These are phyloP conservation scores for Cavia porcellus DNA, from an alignment of 2,113 vertebrate species.

Conservation along the genomic window DNA sequence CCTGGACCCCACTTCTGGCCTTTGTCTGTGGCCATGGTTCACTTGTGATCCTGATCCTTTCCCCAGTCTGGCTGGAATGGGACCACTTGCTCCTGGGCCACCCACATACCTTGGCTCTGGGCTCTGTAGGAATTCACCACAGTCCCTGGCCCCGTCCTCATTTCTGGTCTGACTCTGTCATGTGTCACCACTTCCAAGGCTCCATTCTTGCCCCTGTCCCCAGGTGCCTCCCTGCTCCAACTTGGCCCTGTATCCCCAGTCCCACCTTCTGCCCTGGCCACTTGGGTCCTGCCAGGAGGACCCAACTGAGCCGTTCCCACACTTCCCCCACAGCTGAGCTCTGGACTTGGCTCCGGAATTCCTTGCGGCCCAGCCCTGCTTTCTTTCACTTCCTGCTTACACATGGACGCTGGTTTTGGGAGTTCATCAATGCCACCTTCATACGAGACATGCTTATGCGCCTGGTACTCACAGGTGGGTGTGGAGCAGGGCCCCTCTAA, in stretches of 20 bases:
- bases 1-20: neutral
- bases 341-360: conserved; percentile 89
- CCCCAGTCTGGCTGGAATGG: neutral
- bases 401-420: conserved; percentile 94
- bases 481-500: neutral
- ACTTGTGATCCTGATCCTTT: neutral
- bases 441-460: conserved; percentile 92
- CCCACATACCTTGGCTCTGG: neutral
- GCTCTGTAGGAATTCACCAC: neutral
- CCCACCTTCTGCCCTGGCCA: neutral
- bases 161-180: neutral
- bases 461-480: conserved; percentile 92
- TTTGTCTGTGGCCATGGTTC: neutral
- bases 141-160: neutral
- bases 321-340: conserved; percentile 89
- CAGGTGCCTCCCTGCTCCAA: neutral
- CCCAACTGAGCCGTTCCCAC: neutral
- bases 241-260: neutral
- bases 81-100: neutral
- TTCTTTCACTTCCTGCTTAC: conserved; percentile 93
- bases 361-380: conserved; percentile 91
- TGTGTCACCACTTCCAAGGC: neutral
- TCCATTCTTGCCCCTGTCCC: neutral
- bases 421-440: conserved; percentile 93
- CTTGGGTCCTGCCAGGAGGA: neutral